Conservation (phyloP, 2,888 invertebrate genomes). For the Phalangium opilio region DNA sequence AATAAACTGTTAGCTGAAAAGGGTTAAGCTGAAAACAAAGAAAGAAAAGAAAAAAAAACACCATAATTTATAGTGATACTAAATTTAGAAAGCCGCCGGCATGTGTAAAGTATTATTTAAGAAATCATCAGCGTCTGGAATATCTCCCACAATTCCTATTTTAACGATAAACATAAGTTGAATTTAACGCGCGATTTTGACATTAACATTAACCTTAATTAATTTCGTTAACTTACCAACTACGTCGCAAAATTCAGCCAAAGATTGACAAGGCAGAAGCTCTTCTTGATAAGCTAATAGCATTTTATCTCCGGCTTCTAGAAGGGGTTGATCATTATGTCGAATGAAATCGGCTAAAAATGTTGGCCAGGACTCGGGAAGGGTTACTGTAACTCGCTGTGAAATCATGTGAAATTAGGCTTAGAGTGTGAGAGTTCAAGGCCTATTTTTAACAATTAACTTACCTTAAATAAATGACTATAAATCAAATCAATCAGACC, state of each 20-base stretch:
- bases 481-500: constrained; percentile 73
- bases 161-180: constrained; percentile 1
- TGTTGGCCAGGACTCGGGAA: constrained; percentile 65
- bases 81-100: background rate
- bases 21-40: no score
- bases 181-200: background rate
- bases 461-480: constrained; percentile 67
- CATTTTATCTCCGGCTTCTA: constrained; percentile 72
- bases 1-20: no score
- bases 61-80: no score
- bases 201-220: background rate
- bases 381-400: constrained; percentile 41
- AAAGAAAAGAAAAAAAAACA: no score
- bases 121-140: constrained; percentile 47
- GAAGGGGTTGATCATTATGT: constrained; percentile 75
- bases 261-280: constrained; percentile 71
- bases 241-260: constrained; percentile 85
- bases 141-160: constrained; percentile 47
- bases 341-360: constrained; percentile 82
- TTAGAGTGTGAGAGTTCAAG: no score
- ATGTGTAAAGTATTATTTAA: constrained; percentile 39
- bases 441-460: no score
- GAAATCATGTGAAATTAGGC: no score
- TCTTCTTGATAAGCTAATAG: constrained; percentile 71
- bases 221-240: constrained; percentile 43